A percentile compares a stretch with the other conserved stretches of the same genome.
phyloP scores from a whole-genome alignment of 2,888 invertebrate species.

The Drosophila mercatorum region DNA sequence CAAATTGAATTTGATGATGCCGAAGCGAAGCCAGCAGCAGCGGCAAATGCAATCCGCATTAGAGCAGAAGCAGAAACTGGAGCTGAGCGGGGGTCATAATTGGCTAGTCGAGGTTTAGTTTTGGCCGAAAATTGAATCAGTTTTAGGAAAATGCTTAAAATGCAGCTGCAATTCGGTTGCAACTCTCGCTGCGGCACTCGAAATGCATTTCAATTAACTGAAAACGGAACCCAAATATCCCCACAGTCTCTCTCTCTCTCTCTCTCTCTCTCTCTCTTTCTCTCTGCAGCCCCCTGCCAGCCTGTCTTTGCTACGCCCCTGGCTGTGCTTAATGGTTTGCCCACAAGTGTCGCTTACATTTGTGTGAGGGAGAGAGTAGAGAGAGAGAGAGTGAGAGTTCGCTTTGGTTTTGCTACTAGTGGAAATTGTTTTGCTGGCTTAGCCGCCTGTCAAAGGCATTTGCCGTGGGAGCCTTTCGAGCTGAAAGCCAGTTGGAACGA shows the following conservation, averaged over 20 bases:
- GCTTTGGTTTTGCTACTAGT: conserved; percentile 30
- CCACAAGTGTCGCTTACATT: conserved; percentile 71
- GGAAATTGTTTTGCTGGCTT: conserved; percentile 71
- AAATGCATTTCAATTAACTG: conserved; percentile 78
- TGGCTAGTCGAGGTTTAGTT: conserved; percentile 26
- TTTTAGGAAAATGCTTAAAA: conserved; percentile 46
- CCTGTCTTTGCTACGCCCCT: conserved; percentile 4
- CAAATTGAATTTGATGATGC: conserved; percentile 60
- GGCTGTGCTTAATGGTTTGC: conserved; percentile 52
- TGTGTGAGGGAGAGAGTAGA: conserved; percentile 8
- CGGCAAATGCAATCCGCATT: conserved; percentile 22
- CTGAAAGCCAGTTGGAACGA: conserved; percentile 55
- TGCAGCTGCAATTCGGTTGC: conserved; percentile 48
- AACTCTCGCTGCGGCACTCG: conserved; percentile 40
- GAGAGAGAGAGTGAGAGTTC: neutral
- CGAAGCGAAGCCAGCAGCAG: neutral
- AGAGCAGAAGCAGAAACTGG: conserved; percentile 5
- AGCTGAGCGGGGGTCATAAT: conserved; percentile 34
- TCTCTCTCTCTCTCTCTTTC: too few species aligned
- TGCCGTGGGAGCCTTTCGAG: conserved; percentile 23
- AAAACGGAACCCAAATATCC: conserved; percentile 6
- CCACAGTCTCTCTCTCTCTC: neutral
- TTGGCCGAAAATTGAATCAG: conserved; percentile 37
- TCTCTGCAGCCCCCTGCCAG: too few species aligned
- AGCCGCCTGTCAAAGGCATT: conserved; percentile 67